phyloP scores from a whole-genome alignment of 1,140 invertebrate species.

The Drosophila kurseongensis region DNA sequence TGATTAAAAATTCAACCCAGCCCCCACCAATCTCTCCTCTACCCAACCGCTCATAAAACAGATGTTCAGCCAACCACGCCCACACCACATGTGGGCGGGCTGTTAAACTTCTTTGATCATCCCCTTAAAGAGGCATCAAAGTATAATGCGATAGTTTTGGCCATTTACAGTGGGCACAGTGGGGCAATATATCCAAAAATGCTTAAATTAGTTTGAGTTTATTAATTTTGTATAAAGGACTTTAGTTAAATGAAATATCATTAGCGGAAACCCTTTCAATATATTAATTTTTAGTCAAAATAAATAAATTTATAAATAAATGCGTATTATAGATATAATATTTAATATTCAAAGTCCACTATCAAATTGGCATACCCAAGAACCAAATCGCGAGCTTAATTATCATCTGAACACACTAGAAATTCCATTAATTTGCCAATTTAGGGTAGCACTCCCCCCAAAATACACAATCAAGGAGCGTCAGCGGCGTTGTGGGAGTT shows the following conservation, averaged over 20 bases:
- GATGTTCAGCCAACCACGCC: conserved; percentile 25
- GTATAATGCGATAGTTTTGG: conserved; percentile 51
- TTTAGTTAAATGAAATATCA: no score
- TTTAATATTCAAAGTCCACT: neutral
- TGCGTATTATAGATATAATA: neutral
- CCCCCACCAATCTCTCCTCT: conserved; percentile 4
- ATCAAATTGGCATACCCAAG: neutral
- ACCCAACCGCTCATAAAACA: conserved; percentile 10
- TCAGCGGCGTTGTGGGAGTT: conserved; percentile 15
- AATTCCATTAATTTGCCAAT: conserved; percentile 34
- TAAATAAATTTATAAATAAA: neutral
- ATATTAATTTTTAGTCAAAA: no score
- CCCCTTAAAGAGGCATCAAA: conserved; percentile 62
- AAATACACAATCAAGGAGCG: conserved; percentile 16
- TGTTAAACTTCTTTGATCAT: conserved; percentile 39
- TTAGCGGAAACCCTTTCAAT: no score
- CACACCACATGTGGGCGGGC: conserved; percentile 50
- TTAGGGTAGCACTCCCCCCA: conserved; percentile 1
- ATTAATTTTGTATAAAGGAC: no score
- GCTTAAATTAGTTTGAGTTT: no score
- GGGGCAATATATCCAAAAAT: neutral
- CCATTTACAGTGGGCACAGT: conserved; percentile 41
- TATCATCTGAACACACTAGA: conserved; percentile 17
- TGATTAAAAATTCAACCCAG: conserved; percentile 75
- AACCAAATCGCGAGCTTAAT: conserved; percentile 2